These are phyloP conservation scores for Acanthopleura granulata DNA, from an alignment of 2,888 invertebrate species.

Conservation along the genomic window DNA sequence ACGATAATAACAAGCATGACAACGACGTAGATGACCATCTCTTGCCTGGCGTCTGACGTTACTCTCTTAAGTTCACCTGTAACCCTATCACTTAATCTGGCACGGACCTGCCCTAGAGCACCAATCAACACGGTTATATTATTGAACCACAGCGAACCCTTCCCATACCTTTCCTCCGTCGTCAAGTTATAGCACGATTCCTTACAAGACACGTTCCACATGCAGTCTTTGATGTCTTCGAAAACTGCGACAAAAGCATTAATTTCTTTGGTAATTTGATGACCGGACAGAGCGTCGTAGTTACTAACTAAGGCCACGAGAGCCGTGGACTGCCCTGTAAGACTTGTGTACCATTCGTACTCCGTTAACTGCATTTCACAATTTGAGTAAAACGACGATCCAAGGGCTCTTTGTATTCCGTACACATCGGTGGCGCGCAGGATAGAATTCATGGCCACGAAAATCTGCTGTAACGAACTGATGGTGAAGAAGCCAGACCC, in stretches of 20 bases:
- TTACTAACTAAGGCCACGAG: background rate
- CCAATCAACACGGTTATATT: constrained; percentile 1
- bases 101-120: background rate
- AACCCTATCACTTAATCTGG: background rate
- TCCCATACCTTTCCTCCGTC: background rate
- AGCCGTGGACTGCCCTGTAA: background rate
- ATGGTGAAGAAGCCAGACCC: background rate
- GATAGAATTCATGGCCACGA: background rate
- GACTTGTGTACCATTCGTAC: constrained; percentile 6
- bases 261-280: background rate
- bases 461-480: background rate
- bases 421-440: background rate
- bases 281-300: background rate
- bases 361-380: background rate
- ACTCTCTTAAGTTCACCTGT: background rate
- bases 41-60: background rate
- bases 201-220: constrained; percentile 9
- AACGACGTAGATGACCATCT: constrained; percentile 13
- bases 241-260: background rate
- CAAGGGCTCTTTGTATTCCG: constrained; percentile 18
- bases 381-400: constrained; percentile 4
- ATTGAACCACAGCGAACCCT: background rate
- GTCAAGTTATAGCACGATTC: background rate
- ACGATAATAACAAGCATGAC: constrained; percentile 20
- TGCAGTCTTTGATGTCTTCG: background rate